Percentiles rank a stretch among this genome's conserved stretches.
Evolutionary conservation across 2,797 vertebrate species (phyloP).

Genomic region (Lithobates sylvaticus): DNA sequence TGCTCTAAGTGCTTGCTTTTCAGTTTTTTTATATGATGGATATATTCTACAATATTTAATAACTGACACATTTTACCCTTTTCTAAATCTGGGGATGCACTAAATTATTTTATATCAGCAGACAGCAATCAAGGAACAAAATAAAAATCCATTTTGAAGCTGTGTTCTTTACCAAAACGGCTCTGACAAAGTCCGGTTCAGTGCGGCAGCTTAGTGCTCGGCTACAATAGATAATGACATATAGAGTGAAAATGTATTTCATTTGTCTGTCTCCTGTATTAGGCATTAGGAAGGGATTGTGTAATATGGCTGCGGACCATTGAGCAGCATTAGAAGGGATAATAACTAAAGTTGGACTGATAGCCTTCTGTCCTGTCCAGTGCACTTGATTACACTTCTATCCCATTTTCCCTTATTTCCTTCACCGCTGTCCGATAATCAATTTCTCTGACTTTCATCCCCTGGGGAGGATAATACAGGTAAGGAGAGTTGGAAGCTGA

Average conservation of each 20-base stretch:
- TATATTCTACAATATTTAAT: too few species aligned
- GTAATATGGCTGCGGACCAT: conserved; percentile 54
- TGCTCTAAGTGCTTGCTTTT: too few species aligned
- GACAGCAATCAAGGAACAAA: too few species aligned
- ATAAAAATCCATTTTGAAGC: conserved; percentile 31
- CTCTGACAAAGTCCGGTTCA: conserved; percentile 19
- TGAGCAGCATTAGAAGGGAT: conserved; percentile 61
- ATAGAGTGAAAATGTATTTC: conserved; percentile 49
- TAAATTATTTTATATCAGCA: too few species aligned
- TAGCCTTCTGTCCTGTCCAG: conserved; percentile 54
- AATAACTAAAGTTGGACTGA: conserved; percentile 59
- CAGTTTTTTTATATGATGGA: too few species aligned
- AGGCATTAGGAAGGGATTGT: conserved; percentile 48
- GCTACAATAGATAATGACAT: conserved; percentile 42
- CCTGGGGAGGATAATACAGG: conserved; percentile 24
- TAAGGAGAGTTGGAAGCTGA: conserved; percentile 12
- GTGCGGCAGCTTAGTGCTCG: conserved; percentile 33
- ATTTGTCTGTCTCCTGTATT: conserved; percentile 50
- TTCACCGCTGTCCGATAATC: conserved; percentile 44
- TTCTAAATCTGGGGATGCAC: too few species aligned
- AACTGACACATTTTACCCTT: too few species aligned
- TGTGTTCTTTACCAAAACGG: conserved; percentile 17
- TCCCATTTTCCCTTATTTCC: conserved; percentile 57
- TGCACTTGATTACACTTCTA: conserved; percentile 57
- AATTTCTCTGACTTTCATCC: conserved; percentile 44